Evolutionary conservation across 2,888 invertebrate genomes (phyloP).

Genomic region (Nomada hirtipes): DNA sequence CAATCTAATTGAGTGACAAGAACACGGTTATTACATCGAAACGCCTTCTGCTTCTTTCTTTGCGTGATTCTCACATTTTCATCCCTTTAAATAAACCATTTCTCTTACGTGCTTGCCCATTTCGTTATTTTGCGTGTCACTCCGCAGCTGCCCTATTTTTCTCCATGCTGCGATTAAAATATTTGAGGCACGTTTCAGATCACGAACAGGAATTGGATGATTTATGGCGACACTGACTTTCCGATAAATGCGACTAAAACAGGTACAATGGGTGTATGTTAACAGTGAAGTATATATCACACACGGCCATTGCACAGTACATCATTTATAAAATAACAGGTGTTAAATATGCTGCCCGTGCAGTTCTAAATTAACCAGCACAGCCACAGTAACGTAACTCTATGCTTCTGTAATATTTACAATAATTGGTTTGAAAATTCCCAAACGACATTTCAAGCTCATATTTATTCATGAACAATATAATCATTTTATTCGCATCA

Average conservation of each 20-base stretch:
- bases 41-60: slow-evolving; percentile 33
- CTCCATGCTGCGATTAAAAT: slow-evolving; percentile 60
- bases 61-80: slow-evolving; percentile 57
- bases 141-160: slow-evolving; percentile 36
- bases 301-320: not conserved
- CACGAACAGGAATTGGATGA: slow-evolving; percentile 58
- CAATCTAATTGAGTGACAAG: slow-evolving; percentile 37
- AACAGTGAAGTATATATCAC: not conserved
- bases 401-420: no score
- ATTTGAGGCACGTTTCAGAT: slow-evolving; percentile 60
- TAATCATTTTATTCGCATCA: no score
- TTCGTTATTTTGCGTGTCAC: slow-evolving; percentile 51
- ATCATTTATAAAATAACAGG: not conserved
- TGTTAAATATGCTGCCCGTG: no score
- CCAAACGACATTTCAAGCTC: no score
- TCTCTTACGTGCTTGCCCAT: slow-evolving; percentile 46
- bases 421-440: no score
- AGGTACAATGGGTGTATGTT: not conserved
- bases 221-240: not conserved
- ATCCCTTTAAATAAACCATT: slow-evolving; percentile 63
- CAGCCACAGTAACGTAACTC: no score
- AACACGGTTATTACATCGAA: slow-evolving; percentile 30
- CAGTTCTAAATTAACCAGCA: no score
- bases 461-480: no score
- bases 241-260: not conserved